Base-by-base conservation (phyloP, 2,113 vertebrate species). In the Dromiciops gliroides region DNA sequence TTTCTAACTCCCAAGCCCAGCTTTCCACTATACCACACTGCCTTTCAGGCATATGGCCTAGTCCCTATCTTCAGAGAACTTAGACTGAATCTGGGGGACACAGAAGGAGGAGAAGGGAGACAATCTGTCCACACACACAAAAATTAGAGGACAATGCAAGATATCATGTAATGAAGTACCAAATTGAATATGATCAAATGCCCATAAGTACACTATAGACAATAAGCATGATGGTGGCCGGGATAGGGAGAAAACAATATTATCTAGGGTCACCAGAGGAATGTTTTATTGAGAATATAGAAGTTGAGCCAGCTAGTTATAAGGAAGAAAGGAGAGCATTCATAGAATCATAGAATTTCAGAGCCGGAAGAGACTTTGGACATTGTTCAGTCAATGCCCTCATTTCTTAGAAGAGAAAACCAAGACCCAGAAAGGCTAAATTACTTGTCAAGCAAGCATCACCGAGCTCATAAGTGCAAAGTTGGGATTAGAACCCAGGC, bases 401-500 rank as follows among this genome's bases (percentile, higher is more conserved):
- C 1, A 56, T 52, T 90, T 26, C 89, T 92, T 91, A 44, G 8
- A 67, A 94, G 88, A 94, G 37, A 19, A 83, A 93, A 92, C 89
- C 7, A 93, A 3, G 25, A 60, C 51, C 44, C 60, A 89, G 52
- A 28, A 12, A 56, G 75, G 31, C 19, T 44, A 83, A 23, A 44
- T 44, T 83, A 7, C 37, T 28, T 90, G 31, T 49, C 49, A 23
- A 47, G n/a, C 49, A 23, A 47, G n/a, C 0, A 31, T 94, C 12
- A 44, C 7, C 83, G 60, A 90, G 47, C 53, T 49, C 0, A 12
- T 12, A 51, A 26, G 10, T 12, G 9, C 48, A 47, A 49, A 56
- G 16, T 11, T 10, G 23, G 52, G 6, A 22, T 52, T 91, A 60
- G 47, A 16, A 94, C 51, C 12, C n/a, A 28, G 0, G 1, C 37